Conservation (phyloP, 2,888 invertebrate genomes). For the Nemoura dubitans region DNA sequence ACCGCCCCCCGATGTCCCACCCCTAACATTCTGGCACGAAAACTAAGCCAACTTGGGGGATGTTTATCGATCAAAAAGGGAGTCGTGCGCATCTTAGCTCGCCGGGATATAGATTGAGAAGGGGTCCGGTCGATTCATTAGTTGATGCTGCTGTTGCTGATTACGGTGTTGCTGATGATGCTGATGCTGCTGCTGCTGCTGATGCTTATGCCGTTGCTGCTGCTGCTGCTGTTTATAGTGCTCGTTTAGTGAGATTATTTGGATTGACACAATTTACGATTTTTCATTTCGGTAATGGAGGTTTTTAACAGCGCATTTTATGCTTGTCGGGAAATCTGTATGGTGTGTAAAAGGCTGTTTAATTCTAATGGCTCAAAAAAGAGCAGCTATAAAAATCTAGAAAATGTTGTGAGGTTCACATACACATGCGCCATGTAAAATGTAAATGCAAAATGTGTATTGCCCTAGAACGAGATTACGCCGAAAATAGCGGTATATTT, state of each 20-base stretch:
- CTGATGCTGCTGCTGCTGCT: neutral
- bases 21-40: slow-evolving; percentile 16
- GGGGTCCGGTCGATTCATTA: neutral
- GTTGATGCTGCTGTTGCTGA: neutral
- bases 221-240: neutral
- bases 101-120: neutral
- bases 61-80: slow-evolving; percentile 17
- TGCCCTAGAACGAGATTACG: no score
- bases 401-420: no score
- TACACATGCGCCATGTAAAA: no score
- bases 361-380: no score
- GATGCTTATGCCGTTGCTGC: neutral
- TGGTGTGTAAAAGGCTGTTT: no score
- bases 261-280: neutral
- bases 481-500: no score
- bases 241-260: neutral
- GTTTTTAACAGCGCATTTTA: no score
- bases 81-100: slow-evolving; percentile 10
- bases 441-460: no score
- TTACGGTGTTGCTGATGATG: neutral
- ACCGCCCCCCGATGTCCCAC: neutral
- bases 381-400: no score
- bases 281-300: no score
- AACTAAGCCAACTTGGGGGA: slow-evolving; percentile 5
- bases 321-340: no score